A percentile compares a stretch with the other conserved stretches of the same genome.
Evolutionary conservation across 2,888 invertebrate genomes (phyloP).

Genomic region (Slavum lentiscoides): DNA sequence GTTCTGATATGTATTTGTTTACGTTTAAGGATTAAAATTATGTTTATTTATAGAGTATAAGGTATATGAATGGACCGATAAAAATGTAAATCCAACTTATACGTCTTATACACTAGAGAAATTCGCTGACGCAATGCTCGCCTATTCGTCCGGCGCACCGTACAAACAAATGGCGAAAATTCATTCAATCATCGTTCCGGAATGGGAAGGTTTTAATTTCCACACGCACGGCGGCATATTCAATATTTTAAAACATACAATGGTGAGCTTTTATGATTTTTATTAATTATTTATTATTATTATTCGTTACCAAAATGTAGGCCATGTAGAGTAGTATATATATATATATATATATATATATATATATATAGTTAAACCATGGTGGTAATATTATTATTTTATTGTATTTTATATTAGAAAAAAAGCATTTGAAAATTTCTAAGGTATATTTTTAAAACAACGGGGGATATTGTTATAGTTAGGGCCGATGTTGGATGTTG

Average conservation of each 20-base stretch:
- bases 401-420: no score
- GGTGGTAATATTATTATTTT: no score
- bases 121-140: slow-evolving; percentile 44
- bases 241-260: slow-evolving; percentile 31
- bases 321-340: no score
- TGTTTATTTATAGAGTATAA: slow-evolving; percentile 35
- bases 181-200: slow-evolving; percentile 42
- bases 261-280: slow-evolving; percentile 13
- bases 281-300: not conserved
- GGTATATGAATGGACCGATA: slow-evolving; percentile 24
- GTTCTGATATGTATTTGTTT: not conserved
- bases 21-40: not conserved
- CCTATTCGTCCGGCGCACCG: slow-evolving; percentile 21
- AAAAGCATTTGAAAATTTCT: no score
- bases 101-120: slow-evolving; percentile 50
- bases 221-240: slow-evolving; percentile 47
- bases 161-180: slow-evolving; percentile 44
- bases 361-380: no score
- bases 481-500: no score
- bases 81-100: slow-evolving; percentile 27
- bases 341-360: no score
- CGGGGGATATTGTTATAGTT: no score
- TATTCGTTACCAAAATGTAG: not conserved
- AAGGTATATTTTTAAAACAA: no score
- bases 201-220: slow-evolving; percentile 43